phyloP scores from a whole-genome alignment of 2,888 invertebrate species.

The Pheosia gnoma region DNA sequence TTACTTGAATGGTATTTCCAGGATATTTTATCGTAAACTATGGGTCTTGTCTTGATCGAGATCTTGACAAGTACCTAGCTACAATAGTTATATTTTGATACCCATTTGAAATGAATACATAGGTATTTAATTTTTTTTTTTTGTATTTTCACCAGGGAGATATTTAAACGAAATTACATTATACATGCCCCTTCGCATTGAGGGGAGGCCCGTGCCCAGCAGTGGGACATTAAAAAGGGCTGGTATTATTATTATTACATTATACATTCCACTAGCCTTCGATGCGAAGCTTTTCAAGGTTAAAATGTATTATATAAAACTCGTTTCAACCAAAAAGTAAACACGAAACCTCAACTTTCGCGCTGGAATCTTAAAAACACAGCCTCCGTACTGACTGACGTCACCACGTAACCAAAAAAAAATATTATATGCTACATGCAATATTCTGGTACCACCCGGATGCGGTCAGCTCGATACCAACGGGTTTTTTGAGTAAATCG shows the following conservation, averaged over 20 bases:
- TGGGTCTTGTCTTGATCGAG: not conserved
- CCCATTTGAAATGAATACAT: too few species aligned
- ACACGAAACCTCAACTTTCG: slow-evolving; percentile 21
- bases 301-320: not conserved
- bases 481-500: slow-evolving; percentile 20
- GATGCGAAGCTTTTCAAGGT: too few species aligned
- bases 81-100: too few species aligned
- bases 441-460: slow-evolving; percentile 38
- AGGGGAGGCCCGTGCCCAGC: too few species aligned
- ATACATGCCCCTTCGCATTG: too few species aligned
- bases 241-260: too few species aligned
- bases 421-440: slow-evolving; percentile 5
- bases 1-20: slow-evolving; percentile 3
- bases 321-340: not conserved
- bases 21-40: not conserved
- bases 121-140: too few species aligned
- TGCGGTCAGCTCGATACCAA: slow-evolving; percentile 16
- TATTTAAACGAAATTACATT: too few species aligned
- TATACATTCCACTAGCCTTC: too few species aligned
- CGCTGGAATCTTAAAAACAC: slow-evolving; percentile 12
- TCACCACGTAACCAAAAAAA: slow-evolving; percentile 19
- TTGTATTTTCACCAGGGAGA: too few species aligned
- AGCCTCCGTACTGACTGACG: slow-evolving; percentile 26
- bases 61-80: too few species aligned
- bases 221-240: too few species aligned